Base-by-base conservation (phyloP, 2,888 invertebrate genomes). In the Synanthedon formicaeformis region DNA sequence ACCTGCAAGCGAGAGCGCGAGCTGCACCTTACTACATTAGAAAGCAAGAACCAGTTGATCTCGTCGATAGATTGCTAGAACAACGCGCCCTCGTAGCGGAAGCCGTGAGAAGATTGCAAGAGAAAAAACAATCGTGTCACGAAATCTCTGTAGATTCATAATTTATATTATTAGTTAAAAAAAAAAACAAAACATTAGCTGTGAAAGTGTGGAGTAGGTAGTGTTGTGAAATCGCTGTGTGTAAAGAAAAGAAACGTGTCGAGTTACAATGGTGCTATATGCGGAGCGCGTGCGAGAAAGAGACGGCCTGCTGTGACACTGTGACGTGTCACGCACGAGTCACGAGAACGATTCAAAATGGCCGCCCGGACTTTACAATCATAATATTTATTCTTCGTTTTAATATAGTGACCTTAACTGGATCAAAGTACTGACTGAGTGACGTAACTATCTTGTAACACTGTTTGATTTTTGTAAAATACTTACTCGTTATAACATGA, bases 241-340 rank as follows among this genome's bases (percentile, higher is more conserved):
- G 77, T 79, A 81, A 74, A 81, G 34, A 34, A 34, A 34, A 34
- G 34, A 86, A 82, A 81, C 86, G 86, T 87, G 84, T 87, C 87
- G 82, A 85, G 76, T 87, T 87, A 86, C 87, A 87, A 85, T 86
- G 87, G 87, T 87, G 87, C 87, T 87, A 87, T 87, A 87, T 85
- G 87, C 85, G 82, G 85, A 81, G 79, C 77, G 77, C 78, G 76
- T 77, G 85, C 72, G 67, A 75, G 82, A 87, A 69, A 71, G 82
- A 78, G 87, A 87, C 66, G 72, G 79, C 77, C 65, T 68, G 71
- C 71, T 78, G 34, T 86, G 87, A 86, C 87, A 87, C 23, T 23
- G 72, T 86, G 87, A 86, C 87, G 87, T 87, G 87, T 84, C 86
- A 75, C 71, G 72, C 72, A 74, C 76, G 71, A 87, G 84, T 86